Evolutionary conservation across 2,797 vertebrate species (phyloP).

Genomic region (Setipinna tenuifilis): DNA sequence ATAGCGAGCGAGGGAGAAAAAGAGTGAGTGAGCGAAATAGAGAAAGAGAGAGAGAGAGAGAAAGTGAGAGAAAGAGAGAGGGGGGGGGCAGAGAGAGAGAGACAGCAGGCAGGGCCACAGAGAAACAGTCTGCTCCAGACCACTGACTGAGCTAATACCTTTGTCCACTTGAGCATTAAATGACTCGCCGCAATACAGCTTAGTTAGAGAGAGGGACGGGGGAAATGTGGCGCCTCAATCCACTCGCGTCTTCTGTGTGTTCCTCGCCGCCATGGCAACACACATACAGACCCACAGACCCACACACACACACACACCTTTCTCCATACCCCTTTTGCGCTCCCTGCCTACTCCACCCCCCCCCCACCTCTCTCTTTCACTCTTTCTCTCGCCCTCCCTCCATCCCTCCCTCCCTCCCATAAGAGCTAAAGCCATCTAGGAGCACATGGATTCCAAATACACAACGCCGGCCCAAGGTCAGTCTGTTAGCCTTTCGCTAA

Average conservation of each 20-base stretch:
- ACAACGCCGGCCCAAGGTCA: constrained; percentile 83
- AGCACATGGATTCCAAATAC: constrained; percentile 83
- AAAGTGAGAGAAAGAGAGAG: constrained; percentile 44
- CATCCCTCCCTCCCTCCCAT: constrained; percentile 67
- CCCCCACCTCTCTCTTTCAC: constrained; percentile 59
- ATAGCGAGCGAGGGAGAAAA: constrained; percentile 42
- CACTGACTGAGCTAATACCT: constrained; percentile 83
- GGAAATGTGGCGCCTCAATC: constrained; percentile 74
- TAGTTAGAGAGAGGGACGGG: constrained; percentile 70
- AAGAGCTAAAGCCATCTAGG: constrained; percentile 72
- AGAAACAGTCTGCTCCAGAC: constrained; percentile 79
- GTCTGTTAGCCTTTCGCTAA: constrained; percentile 86
- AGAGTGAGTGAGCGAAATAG: constrained; percentile 67
- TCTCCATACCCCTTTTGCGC: constrained; percentile 43
- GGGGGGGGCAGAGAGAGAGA: constrained; percentile 40
- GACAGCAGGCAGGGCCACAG: constrained; percentile 68
- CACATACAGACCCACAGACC: constrained; percentile 34
- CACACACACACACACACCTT: constrained; percentile 41
- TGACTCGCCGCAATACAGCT: constrained; percentile 81
- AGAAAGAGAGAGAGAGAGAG: constrained; percentile 31
- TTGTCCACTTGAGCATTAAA: constrained; percentile 86
- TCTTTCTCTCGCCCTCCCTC: constrained; percentile 20
- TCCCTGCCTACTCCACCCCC: constrained; percentile 44
- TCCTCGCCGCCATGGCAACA: constrained; percentile 44
- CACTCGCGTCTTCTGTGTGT: constrained; percentile 49